phyloP scores from a whole-genome alignment of 2,888 invertebrate genomes.

The Pharmacophagus antenor region DNA sequence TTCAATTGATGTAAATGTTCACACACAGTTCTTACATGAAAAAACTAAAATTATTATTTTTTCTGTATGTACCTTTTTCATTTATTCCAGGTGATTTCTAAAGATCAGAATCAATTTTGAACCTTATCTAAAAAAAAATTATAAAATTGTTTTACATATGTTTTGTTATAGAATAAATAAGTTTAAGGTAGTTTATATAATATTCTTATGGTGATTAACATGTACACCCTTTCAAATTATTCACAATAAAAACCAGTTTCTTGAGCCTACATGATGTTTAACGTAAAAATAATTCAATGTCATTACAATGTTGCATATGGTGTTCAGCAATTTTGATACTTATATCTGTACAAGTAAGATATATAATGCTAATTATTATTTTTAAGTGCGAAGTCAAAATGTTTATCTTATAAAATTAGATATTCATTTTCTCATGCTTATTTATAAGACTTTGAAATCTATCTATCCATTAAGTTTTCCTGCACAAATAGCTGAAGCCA shows the following conservation, averaged over 20 bases:
- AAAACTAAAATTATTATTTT: no score
- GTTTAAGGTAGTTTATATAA: not conserved
- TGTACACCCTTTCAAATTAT: not conserved
- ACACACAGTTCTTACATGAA: no score
- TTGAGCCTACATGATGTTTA: not conserved
- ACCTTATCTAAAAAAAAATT: no score
- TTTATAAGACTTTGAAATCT: no score
- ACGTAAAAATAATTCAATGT: conserved; percentile 1
- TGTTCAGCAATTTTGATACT: not conserved
- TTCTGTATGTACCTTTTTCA: no score
- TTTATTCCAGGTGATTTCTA: not conserved
- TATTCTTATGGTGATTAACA: not conserved
- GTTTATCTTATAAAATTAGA: not conserved
- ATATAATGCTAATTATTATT: not conserved
- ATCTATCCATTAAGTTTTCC: no score
- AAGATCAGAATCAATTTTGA: not conserved
- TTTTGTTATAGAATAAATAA: not conserved
- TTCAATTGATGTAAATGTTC: no score
- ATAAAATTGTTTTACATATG: not conserved
- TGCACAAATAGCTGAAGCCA: no score
- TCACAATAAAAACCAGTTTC: not conserved
- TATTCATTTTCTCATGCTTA: no score
- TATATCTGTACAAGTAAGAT: not conserved
- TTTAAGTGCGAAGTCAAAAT: not conserved
- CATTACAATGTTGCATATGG: not conserved